These are phyloP conservation scores for Peribatodes rhomboidaria DNA, from an alignment of 2,888 invertebrate genomes.

Conservation along the genomic window DNA sequence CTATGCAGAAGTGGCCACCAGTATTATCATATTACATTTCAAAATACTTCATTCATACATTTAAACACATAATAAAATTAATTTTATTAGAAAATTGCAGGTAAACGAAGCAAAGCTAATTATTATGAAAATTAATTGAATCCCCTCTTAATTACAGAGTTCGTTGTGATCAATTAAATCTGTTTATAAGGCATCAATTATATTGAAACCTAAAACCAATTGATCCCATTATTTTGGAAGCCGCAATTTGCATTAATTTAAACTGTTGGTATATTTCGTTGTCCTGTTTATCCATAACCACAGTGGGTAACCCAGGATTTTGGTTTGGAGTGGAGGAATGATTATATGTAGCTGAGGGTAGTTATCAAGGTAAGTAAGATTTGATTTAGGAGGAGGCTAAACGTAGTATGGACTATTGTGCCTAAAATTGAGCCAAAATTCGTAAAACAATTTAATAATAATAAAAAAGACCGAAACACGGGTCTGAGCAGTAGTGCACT, in stretches of 20 bases:
- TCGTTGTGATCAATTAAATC: constrained; percentile 44
- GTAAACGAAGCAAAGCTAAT: background rate
- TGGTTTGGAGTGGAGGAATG: background rate
- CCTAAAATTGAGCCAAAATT: no score
- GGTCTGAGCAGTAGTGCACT: no score
- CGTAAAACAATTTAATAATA: no score
- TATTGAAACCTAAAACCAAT: constrained; percentile 44
- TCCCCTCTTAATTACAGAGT: constrained; percentile 1
- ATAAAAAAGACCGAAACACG: no score
- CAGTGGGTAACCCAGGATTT: background rate
- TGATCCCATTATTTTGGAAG: constrained; percentile 44
- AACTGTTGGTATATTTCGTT: background rate
- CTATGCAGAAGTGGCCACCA: no score
- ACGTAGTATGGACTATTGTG: no score
- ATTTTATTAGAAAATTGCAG: background rate
- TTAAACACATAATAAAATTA: no score
- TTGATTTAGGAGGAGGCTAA: no score
- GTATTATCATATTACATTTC: no score
- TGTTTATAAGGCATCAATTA: constrained; percentile 43
- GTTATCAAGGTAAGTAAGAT: no score
- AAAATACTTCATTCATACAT: no score
- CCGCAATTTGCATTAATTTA: constrained; percentile 39
- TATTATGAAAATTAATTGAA: constrained; percentile 6
- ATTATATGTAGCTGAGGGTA: no score
- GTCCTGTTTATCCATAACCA: background rate